phyloP scores from a whole-genome alignment of 2,888 invertebrate genomes.

The Germaria angustata region DNA sequence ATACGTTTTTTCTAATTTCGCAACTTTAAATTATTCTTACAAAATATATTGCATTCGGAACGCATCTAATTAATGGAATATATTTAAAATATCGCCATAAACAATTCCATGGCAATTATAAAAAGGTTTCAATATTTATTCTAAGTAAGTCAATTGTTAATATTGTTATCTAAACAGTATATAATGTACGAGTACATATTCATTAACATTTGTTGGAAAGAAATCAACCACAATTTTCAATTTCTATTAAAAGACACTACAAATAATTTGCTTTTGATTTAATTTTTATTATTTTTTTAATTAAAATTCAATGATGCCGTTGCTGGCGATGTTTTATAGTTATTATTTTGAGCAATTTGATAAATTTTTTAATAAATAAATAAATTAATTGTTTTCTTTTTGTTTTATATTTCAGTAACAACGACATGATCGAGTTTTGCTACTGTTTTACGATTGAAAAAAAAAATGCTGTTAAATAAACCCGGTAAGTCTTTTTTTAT shows the following conservation, averaged over 20 bases:
- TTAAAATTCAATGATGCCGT: conserved; percentile 43
- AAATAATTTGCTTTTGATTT: conserved; percentile 10
- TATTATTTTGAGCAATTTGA: conserved; percentile 15
- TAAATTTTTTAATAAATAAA: conserved; percentile 14
- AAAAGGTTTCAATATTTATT: not conserved
- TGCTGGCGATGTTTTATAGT: not conserved
- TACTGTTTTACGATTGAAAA: not conserved
- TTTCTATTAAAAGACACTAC: not conserved
- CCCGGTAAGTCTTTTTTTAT: not conserved
- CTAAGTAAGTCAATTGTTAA: not conserved
- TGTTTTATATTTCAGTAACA: not conserved
- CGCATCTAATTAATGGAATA: not conserved
- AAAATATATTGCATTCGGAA: not conserved
- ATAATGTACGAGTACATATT: conserved; percentile 2
- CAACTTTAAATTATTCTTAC: not conserved
- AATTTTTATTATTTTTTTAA: conserved; percentile 14
- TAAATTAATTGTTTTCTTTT: not conserved
- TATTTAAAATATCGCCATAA: not conserved
- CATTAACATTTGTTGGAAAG: conserved; percentile 11
- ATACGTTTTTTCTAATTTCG: not conserved
- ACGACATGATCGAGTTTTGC: not conserved
- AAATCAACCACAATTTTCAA: not conserved
- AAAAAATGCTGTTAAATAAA: not conserved
- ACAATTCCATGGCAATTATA: conserved; percentile 4
- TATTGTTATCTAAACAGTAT: conserved; percentile 5